Base-by-base conservation (phyloP, 2,888 invertebrate species). In the Trissoscelio sp. region DNA sequence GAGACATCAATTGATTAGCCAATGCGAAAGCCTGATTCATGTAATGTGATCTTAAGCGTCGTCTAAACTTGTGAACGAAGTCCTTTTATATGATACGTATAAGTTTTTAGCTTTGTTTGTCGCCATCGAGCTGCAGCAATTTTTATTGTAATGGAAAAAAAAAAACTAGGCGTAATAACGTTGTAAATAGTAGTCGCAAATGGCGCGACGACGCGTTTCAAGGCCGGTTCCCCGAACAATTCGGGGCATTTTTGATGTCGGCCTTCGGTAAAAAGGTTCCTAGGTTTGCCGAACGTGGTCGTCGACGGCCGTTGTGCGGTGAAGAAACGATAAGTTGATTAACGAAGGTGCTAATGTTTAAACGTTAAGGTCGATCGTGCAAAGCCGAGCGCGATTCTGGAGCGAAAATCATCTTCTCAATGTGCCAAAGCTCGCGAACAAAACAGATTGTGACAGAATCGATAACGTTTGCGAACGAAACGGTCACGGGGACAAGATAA, bases 341-440 rank as follows among this genome's bases (percentile, higher is more conserved):
- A 86, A 87, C 84, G 85, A 89, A 88, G 90, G 90, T 90, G 90
- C 90, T 90, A 89, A 84, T 80, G 86, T 88, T 7, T 64, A 85
- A 77, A 80, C 60, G 83, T 81, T 86, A 87, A 84, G 83, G 85
- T 86, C 84, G 83, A 85, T 87, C 87, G 87, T 82, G 75, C 83
- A 78, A 81, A 83, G 83, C 81, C 86, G 85, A 57, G 67, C 20
- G 46, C 73, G 73, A 67, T 77, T 62, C 24, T 18, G 34, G 31
- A 77, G 64, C 51, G 28, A 60, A 51, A 42, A 72, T 69, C 48
- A 37, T 24, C 60, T 48, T 70, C 48, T 55, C 34, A 74, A 48
- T 67, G 82, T 82, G 82, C 82, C 79, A 79, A 82, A 81, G 73
- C 51, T 72, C 72, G 78, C 73, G 51, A 51, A 73, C 48, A 14